phyloP scores from a whole-genome alignment of 2,797 vertebrate genomes.

The Gymnothorax reevesii region DNA sequence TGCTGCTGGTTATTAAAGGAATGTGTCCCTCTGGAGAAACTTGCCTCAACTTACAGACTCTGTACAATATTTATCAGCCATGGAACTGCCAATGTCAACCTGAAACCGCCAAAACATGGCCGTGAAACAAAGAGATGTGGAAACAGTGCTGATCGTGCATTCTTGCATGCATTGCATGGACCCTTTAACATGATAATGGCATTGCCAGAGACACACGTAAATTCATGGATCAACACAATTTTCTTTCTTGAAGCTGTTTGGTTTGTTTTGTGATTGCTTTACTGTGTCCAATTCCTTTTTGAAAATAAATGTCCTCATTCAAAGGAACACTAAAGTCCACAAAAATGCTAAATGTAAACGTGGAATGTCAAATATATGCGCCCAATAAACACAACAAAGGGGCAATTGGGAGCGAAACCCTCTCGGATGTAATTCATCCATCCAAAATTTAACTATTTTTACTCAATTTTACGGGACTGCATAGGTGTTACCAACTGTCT shows the following conservation, averaged over 20 bases:
- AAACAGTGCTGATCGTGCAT: neutral
- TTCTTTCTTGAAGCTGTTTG: neutral
- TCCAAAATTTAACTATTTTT: too few species aligned
- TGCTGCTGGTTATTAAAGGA: conserved; percentile 34
- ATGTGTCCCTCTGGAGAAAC: neutral
- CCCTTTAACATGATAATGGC: neutral
- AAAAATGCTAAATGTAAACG: too few species aligned
- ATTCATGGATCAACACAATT: neutral
- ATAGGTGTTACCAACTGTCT: too few species aligned
- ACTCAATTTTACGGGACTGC: too few species aligned
- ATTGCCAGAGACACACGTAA: too few species aligned
- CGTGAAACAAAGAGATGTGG: neutral
- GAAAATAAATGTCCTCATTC: conserved; percentile 5
- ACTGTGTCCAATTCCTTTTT: neutral
- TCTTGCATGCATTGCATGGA: neutral
- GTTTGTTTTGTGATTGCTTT: neutral
- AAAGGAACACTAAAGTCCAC: neutral
- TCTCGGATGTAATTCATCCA: too few species aligned
- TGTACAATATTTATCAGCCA: conserved; percentile 66
- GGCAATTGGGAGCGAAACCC: too few species aligned
- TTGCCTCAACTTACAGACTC: conserved; percentile 56
- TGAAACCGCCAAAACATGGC: neutral
- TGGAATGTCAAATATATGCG: too few species aligned
- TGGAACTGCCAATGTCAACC: neutral
- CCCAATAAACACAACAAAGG: too few species aligned